Evolutionary conservation across 1,140 invertebrate species (phyloP), one percentile per base, ranked within the genome.

Genomic region (Apocrypta bakeri): DNA sequence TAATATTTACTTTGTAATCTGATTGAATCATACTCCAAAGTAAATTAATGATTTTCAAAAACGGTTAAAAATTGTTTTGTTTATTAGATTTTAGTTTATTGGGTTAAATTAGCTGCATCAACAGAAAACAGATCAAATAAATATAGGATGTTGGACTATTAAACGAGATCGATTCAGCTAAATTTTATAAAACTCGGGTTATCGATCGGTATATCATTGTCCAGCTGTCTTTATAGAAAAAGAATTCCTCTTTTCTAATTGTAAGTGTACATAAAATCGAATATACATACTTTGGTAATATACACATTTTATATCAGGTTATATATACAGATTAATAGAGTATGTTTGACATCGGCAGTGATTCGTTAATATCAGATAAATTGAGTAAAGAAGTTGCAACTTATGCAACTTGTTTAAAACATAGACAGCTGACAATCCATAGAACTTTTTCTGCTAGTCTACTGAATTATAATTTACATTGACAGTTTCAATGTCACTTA

Each of bases 51-150:
- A 66, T 9, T 66, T 27, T 12, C 64, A 21, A 42, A 42, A 42
- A 42, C 40, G 11, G 21, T 56, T 66, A 17, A 66, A 27, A 25
- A 66, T 8, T 29, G 64, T 66, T 66, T 66, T 17, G 25, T 66
- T 66, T 29, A 29, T 66, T 66, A 29, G 64, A 66, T 24, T 74
- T 7, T 48, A 48, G 21, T 74, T 56, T 56, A 56, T 21, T 56
- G 27, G 12, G 21, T 56, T 56, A 56, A 56, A 74, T 56, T 74
- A 74, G 72, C 72, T 56, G 72, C 72, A n/a, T 74, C 42, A 74
- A 74, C 25, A 48, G 40, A 24, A 14, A 74, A 56, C 40, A 40
- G 33, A 61, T 61, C 14, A 48, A 75, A 61, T 64, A 25, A 56
- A 66, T 76, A 40, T 76, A 64, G 61, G 72, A 74, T 56, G 29